Conservation (phyloP, 2,113 vertebrate species). For the Esox niger region DNA sequence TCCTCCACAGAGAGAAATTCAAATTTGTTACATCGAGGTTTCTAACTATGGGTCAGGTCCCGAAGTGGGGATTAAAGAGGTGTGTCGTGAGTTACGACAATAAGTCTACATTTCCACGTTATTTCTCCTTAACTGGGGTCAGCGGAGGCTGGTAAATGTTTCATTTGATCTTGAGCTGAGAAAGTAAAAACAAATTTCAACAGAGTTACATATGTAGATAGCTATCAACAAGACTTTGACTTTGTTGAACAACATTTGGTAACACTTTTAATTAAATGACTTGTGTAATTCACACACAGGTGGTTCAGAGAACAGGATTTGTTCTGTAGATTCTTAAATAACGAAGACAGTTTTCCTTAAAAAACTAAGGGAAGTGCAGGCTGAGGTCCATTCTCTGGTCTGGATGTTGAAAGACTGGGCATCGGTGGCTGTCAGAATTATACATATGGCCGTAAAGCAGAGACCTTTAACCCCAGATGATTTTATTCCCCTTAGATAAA, state of each 20-base stretch:
- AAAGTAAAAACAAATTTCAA: too few relatives aligned
- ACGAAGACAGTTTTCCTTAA: conserved; percentile 25
- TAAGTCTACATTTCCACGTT: too few relatives aligned
- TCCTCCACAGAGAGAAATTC: too few relatives aligned
- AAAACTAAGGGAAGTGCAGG: conserved; percentile 35
- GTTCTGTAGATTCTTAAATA: conserved; percentile 3
- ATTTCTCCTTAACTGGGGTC: too few relatives aligned
- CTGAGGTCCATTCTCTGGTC: conserved; percentile 18
- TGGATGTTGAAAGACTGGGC: conserved; percentile 42
- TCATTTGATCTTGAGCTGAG: too few relatives aligned
- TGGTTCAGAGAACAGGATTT: background rate
- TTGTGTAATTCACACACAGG: background rate
- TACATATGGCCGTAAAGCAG: conserved; percentile 46
- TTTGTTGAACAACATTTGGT: background rate
- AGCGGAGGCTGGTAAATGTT: too few relatives aligned
- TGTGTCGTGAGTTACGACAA: too few relatives aligned
- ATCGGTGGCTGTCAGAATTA: conserved; percentile 50
- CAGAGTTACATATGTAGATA: too few relatives aligned
- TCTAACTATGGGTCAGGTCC: too few relatives aligned
- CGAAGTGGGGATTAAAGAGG: too few relatives aligned
- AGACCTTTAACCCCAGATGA: conserved; percentile 64
- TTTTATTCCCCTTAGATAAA: conserved; percentile 75
- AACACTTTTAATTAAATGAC: background rate
- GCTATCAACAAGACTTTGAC: too few relatives aligned
- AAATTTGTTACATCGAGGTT: too few relatives aligned